A percentile compares a stretch with the other conserved stretches of the same genome.
phyloP scores from a whole-genome alignment of 2,113 vertebrate genomes.

The Trinectes maculatus region DNA sequence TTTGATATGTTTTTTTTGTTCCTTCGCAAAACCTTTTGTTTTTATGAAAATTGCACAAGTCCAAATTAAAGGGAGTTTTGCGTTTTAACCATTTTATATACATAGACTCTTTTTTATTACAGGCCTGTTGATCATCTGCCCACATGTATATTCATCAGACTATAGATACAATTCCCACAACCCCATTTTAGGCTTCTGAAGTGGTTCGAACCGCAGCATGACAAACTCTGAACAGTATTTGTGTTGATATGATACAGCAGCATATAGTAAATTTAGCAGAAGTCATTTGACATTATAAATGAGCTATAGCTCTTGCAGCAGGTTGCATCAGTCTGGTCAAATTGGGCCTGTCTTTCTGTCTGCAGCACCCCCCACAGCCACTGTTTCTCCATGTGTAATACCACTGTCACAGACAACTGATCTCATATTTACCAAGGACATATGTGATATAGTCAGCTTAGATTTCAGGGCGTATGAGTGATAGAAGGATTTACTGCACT shows the following conservation, averaged over 20 bases:
- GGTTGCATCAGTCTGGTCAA: conserved; percentile 71
- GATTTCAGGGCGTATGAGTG: conserved; percentile 47
- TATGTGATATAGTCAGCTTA: conserved; percentile 13
- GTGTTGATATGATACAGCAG: background rate
- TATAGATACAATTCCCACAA: too few species aligned
- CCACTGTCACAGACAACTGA: conserved; percentile 23
- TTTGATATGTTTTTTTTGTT: background rate
- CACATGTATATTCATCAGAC: too few species aligned
- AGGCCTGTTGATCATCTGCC: too few species aligned
- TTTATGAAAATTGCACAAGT: background rate
- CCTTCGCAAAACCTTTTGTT: background rate
- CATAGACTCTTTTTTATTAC: too few species aligned
- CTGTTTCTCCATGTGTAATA: conserved; percentile 34
- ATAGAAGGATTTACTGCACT: conserved; percentile 56
- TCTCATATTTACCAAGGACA: conserved; percentile 65
- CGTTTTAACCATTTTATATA: too few species aligned
- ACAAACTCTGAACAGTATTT: background rate
- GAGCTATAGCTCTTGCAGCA: conserved; percentile 63
- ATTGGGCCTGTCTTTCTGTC: background rate
- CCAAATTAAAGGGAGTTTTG: background rate
- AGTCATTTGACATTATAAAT: conserved; percentile 2
- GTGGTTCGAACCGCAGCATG: background rate
- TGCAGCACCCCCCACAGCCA: conserved; percentile 11
- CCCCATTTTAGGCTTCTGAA: conserved; percentile 1
- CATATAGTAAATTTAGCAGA: conserved; percentile 27